These are phyloP conservation scores for Conopomorpha cramerella DNA, from an alignment of 1,140 invertebrate genomes.

Conservation along the genomic window DNA sequence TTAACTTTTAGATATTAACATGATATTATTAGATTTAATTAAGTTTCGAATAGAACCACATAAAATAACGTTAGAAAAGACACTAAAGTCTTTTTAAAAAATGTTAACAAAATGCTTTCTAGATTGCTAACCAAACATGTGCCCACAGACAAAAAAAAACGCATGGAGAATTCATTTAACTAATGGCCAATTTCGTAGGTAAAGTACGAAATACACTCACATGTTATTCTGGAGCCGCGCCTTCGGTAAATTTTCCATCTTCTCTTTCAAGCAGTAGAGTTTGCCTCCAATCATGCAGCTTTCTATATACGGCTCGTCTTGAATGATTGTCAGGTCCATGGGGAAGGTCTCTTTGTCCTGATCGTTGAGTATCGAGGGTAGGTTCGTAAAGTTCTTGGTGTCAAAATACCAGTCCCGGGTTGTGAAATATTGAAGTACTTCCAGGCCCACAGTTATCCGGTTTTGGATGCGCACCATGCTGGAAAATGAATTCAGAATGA, in stretches of 20 bases:
- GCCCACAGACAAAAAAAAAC: too few species aligned
- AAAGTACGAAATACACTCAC: constrained; percentile 59
- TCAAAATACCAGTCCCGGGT: constrained; percentile 87
- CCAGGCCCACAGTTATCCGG: constrained; percentile 72
- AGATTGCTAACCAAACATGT: too few species aligned
- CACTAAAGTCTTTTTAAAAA: too few species aligned
- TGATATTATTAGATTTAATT: too few species aligned
- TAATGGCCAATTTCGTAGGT: too few species aligned
- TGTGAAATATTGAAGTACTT: constrained; percentile 89
- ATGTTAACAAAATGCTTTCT: too few species aligned
- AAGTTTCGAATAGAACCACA: too few species aligned
- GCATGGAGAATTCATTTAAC: too few species aligned
- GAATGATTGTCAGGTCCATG: constrained; percentile 66
- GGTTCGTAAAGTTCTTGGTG: constrained; percentile 67
- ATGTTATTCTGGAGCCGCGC: constrained; percentile 74
- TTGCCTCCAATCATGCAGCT: constrained; percentile 72
- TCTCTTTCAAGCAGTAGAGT: constrained; percentile 84
- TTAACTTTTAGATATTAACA: constrained; percentile 2
- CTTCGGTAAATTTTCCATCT: constrained; percentile 74
- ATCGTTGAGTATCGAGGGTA: constrained; percentile 67
- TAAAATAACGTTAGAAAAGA: too few species aligned
- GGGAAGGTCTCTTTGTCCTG: constrained; percentile 71
- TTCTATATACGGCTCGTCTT: constrained; percentile 69
- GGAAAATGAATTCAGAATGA: too few species aligned
- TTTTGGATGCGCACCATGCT: constrained; percentile 81